These are phyloP conservation scores for Papilio aristodemus DNA, from an alignment of 1,140 invertebrate species.

Conservation along the genomic window DNA sequence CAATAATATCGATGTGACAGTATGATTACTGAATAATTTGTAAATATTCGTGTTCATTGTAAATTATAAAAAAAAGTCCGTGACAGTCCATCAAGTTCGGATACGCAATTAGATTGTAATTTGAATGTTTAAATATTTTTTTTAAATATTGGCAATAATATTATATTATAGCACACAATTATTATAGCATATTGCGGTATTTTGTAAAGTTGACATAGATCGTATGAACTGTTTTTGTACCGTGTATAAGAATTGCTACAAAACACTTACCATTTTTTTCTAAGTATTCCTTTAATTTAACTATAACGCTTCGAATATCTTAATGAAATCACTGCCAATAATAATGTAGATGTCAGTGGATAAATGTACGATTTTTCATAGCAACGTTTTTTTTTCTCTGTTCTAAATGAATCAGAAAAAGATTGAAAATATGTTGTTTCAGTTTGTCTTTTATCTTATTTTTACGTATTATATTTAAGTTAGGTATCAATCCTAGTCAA, in stretches of 20 bases:
- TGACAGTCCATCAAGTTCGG: not conserved
- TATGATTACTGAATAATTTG: slow-evolving; percentile 43
- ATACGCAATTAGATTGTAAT: not conserved
- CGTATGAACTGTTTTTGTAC: not conserved
- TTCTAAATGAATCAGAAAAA: not conserved
- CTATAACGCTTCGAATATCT: slow-evolving; percentile 27
- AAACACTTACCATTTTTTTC: slow-evolving; percentile 19
- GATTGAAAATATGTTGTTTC: not conserved
- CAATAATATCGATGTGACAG: slow-evolving; percentile 44
- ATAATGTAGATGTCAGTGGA: slow-evolving; percentile 38
- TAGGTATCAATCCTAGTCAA: slow-evolving; percentile 77
- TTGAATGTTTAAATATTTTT: not conserved
- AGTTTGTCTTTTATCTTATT: slow-evolving; percentile 23
- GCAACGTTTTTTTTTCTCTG: slow-evolving; percentile 10
- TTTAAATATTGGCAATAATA: slow-evolving; percentile 12
- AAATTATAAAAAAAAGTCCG: slow-evolving; percentile 44
- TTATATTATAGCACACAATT: not conserved
- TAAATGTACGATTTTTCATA: slow-evolving; percentile 29
- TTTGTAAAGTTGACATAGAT: slow-evolving; percentile 28
- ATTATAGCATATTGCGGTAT: slow-evolving; percentile 14
- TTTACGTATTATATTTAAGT: slow-evolving; percentile 43
- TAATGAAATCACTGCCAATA: slow-evolving; percentile 67
- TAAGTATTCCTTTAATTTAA: slow-evolving; percentile 23
- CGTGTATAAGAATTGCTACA: slow-evolving; percentile 17
- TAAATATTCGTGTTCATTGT: slow-evolving; percentile 54